Base-by-base conservation (phyloP, 2,113 vertebrate genomes). In the Oreochromis tanganicae region DNA sequence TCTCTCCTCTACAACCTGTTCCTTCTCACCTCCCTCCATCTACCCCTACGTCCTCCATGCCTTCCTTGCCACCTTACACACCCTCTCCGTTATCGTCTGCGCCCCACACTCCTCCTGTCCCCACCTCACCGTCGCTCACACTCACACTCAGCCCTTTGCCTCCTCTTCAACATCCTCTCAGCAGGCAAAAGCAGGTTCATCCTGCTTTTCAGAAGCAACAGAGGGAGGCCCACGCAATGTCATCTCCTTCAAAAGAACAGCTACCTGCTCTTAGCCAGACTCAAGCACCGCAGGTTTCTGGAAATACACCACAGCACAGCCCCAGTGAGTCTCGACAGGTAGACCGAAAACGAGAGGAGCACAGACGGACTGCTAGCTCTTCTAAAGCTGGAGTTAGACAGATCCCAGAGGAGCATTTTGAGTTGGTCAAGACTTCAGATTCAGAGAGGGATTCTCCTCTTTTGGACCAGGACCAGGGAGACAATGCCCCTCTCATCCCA, bases 391-490 rank as follows among this genome's bases (percentile, higher is more conserved):
- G 84, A 86, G 79, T 95, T 34, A 91, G 88, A 79, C 91, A 89
- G 83, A 92, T 95, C 38, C 92, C 88, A 5, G 96, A 96, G 84
- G 96, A 96, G 82, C 87, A 90, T 3, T 57, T 91, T 21, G 95
- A 96, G 84, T 88, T 73, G 12, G 41, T 94, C 16, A 96, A 95
- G 88, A 92, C 89, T 52, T 96, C 96, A 4, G 96, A 96, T 78
- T 95, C 94, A 16, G 96, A 97, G 84, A 91, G 94, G 56, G 97
- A 97, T 81, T 96, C 96, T 4, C 96, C 96, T 55, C 89, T 96
- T 84, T 89, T 95, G 83, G 96, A 96, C 48, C 92, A 93, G 32
- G 96, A 97, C 87, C 96, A 96, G 79, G 95, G 68, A 2, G 96
- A 96, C 68, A 95, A 80, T 34, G 83, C 93, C 21, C 97, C 96